Conservation (phyloP, 2,797 vertebrate species). For the Hapalemur alaotrensis region DNA sequence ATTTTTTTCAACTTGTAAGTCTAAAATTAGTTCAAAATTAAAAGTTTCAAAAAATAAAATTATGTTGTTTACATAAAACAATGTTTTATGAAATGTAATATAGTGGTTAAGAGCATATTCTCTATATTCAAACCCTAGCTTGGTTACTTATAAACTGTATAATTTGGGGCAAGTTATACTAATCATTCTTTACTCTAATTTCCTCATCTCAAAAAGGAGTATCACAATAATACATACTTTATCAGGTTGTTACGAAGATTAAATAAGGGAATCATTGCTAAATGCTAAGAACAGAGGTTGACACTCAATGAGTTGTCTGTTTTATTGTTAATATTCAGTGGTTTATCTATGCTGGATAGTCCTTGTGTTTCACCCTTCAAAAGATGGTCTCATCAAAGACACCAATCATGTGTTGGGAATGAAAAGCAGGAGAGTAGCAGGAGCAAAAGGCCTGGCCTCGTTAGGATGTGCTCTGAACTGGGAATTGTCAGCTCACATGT, state of each 20-base stretch:
- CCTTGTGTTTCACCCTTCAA: not conserved
- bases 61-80: not conserved
- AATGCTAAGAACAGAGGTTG: not conserved
- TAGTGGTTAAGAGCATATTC: not conserved
- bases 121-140: not conserved
- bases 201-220: not conserved
- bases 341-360: not conserved
- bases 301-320: not conserved
- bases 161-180: not conserved
- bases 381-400: not conserved
- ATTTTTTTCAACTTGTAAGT: not conserved
- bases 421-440: not conserved
- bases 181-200: not conserved
- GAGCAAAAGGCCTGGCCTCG: fast-evolving
- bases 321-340: not conserved
- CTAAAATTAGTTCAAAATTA: constrained; percentile 27
- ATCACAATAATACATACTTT: not conserved
- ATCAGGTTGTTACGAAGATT: not conserved
- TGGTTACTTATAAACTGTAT: not conserved
- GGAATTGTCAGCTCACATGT: not conserved
- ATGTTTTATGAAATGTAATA: not conserved
- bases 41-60: not conserved
- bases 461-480: not conserved
- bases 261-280: not conserved
- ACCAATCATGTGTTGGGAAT: not conserved